phyloP scores from a whole-genome alignment of 2,888 invertebrate species.

The Apeira syringaria region DNA sequence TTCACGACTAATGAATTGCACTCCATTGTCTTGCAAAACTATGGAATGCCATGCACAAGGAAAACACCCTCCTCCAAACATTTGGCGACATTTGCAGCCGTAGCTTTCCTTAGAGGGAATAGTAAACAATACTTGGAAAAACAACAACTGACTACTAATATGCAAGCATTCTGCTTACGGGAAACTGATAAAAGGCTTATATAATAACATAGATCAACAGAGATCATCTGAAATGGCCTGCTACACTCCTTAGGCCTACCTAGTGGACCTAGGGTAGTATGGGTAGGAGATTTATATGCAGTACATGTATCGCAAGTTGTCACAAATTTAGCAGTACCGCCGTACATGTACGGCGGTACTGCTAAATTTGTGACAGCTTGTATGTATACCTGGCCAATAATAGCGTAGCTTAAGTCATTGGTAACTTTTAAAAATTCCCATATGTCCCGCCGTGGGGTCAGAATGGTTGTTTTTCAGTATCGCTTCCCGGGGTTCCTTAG shows the following conservation, averaged over 20 bases:
- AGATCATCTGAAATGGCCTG: conserved; percentile 32
- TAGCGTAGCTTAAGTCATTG: conserved; percentile 23
- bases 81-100: conserved; percentile 11
- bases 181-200: conserved; percentile 30
- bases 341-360: no score
- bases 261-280: conserved; percentile 26
- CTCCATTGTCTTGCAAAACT: conserved; percentile 34
- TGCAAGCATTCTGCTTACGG: conserved; percentile 19
- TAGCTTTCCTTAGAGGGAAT: conserved; percentile 28
- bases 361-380: no score
- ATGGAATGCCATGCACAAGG: conserved; percentile 36
- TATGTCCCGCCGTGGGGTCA: conserved; percentile 28
- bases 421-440: conserved; percentile 35
- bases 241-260: conserved; percentile 29
- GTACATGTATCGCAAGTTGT: conserved; percentile 18
- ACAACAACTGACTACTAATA: conserved; percentile 30
- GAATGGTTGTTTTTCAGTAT: conserved; percentile 25
- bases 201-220: conserved; percentile 32
- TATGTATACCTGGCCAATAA: conserved; percentile 32
- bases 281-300: conserved; percentile 6
- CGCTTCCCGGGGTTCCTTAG: conserved; percentile 4
- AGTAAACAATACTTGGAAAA: conserved; percentile 30
- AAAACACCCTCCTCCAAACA: conserved; percentile 32
- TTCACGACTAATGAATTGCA: conserved; percentile 28
- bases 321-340: conserved; percentile 21